Evolutionary conservation across 2,113 vertebrate genomes (phyloP), one percentile per base, ranked within the genome.

Genomic region (Xenopus borealis): DNA sequence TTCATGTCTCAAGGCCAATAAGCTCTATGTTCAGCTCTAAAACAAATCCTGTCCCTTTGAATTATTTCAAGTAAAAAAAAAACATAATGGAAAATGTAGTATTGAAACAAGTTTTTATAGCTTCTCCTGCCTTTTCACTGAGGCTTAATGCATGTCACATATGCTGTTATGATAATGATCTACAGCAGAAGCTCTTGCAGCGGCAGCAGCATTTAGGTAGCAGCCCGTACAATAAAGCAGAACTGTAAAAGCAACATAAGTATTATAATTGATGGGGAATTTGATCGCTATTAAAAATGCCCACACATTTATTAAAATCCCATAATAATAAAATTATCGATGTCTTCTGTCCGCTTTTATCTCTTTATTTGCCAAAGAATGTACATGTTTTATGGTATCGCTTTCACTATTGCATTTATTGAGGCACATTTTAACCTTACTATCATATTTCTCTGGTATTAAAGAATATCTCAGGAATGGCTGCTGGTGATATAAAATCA

Each of bases 401-500:
- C 64, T 50, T 27, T 27, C 47, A 55, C 72, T n/a, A 7, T 66
- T 50, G 18, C 23, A 46, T 40, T 19, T 59, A 63, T 45, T 44
- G 52, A 66, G 27, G 59, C 50, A 45, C 63, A 73, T 18, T 63
- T 74, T 74, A 74, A 66, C 72, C 63, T 74, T 59, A 64, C 63
- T 18, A 12, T 19, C 58, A 59, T 66, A 52, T 23, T 74, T 74
- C 19, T 57, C 57, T 33, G 33, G 52, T 74, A 66, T 66, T 74
- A 67, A 66, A 27, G 66, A 44, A 59, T 59, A 33, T 46, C 64
- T 74, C 11, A 40, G 30, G n/a, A 64, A 19, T 23, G 63, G 27
- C 23, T 16, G 50, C 27, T 65, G 23, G 53, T 59, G 63, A 66
- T 74, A 59, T 74, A 74, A 74, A 74, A 74, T 66, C 72, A 66